Base-by-base conservation (phyloP, 30 jellyfish, hydroid and myxozoan genomes). In the Turritopsis rubra region DNA sequence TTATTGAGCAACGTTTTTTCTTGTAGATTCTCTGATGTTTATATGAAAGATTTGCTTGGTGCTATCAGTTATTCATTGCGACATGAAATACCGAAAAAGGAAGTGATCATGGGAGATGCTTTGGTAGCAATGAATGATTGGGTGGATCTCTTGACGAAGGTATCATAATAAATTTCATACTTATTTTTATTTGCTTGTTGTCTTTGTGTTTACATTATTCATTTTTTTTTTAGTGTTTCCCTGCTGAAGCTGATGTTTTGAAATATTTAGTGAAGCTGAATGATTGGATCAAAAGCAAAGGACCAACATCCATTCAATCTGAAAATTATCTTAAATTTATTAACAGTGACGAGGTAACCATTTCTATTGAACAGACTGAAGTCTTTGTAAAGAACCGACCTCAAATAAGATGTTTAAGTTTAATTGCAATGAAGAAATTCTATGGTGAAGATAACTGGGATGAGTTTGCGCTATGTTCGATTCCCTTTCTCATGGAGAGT, bases 101-200 rank as follows among this genome's bases (percentile, higher is more conserved):
- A 86, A 20, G 91, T 79, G 28, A 88, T 92, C 27, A 83, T 85
- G 60, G 93, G 84, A n/a, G 95, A 85, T 25, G 95, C 95, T 52
- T 80, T 88, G 86, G 85, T 70, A 17, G 96, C 98, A 1, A 53
- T 92, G 81, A 81, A 85, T 68, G 83, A 85, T 31, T 92, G 98
- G 98, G 96, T 88, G 72, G 88, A 85, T 72, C 88, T 92, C 16
- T 78, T 92, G 13, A 70, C 75, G 28, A 85, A 85, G 96, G 98
- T 92, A 87, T 7, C 28, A 66, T 20, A 3, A 41, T 41, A 41
- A 41, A 3, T 41, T 5, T 41, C 13, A 13, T 41, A 3, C 9
- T 41, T 41, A 13, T 41, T 41, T 5, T 41, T 41, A 13, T 41
- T 41, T n/a, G n/a, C 9, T 27, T 53, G 30, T n/a, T 53, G 22